Percentiles rank a stretch among this genome's conserved stretches.
Conservation (phyloP, 1,140 invertebrate genomes). For the Triops longicaudatus region DNA sequence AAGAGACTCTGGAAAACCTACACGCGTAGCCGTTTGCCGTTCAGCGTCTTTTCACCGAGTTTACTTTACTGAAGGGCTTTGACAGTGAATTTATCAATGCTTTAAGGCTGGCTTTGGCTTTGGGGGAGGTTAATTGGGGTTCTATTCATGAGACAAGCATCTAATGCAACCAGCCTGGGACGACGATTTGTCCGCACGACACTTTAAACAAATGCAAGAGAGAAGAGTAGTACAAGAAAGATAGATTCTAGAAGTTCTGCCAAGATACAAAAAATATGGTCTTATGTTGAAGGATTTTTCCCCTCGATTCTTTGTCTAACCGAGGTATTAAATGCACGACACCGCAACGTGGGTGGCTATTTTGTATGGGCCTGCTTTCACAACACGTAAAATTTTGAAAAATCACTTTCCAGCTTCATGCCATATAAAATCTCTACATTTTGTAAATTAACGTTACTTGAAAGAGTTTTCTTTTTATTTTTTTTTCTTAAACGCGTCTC, state of each 20-base stretch:
- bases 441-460: too few relatives aligned
- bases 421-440: too few relatives aligned
- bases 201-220: not conserved
- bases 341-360: too few relatives aligned
- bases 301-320: too few relatives aligned
- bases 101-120: not conserved
- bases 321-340: too few relatives aligned
- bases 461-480: too few relatives aligned
- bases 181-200: slow-evolving; percentile 4
- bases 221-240: not conserved
- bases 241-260: not conserved
- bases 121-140: slow-evolving; percentile 6
- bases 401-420: too few relatives aligned
- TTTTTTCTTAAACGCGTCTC: too few relatives aligned
- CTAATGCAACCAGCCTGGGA: not conserved
- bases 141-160: not conserved
- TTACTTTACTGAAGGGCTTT: not conserved
- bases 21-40: not conserved
- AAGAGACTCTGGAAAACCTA: not conserved
- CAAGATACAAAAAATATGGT: too few relatives aligned
- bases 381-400: too few relatives aligned
- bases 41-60: not conserved
- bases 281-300: too few relatives aligned
- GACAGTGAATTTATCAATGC: slow-evolving; percentile 8
- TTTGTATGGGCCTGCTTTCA: too few relatives aligned